Base-by-base conservation (phyloP, 2,888 invertebrate species). In the Drosophila lacicola region DNA sequence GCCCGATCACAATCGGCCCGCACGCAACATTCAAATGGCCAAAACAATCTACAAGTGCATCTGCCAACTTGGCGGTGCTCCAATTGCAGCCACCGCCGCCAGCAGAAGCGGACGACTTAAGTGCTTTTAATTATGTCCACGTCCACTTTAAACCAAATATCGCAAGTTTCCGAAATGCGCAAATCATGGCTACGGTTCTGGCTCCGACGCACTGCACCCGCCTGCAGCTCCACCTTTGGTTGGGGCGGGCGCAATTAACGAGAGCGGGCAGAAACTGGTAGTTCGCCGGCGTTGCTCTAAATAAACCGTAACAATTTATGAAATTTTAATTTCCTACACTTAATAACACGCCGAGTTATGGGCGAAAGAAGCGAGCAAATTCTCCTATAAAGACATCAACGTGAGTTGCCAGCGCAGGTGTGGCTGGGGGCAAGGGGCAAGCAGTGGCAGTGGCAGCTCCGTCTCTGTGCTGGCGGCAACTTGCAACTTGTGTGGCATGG, bases 71-170 rank as follows among this genome's bases (percentile, higher is more conserved):
- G 78, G 78, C 78, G 70, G 29, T 17, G 70, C 46, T 78, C 78
- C 78, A 78, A 78, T 67, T 67, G 61, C 51, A 37, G 13, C 17
- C 57, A 29, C 8, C 39, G 50, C 3, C 44, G 10, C 29, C 42
- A 50, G 34, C 46, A 37, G 6, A 29, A 49, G 57, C 78, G 47
- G 70, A 46, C 60, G 76, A 69, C 80, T 83, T 83, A 88, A 83
- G 83, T 83, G 88, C 88, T 86, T 82, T 88, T 88, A 83, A 83
- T 88, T 88, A 85, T 88, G 83, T 88, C 78, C 88, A 88, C 88
- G 88, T 88, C 74, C 83, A 83, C 86, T 83, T 83, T 79, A 88
- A 80, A 63, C 78, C 73, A 78, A 85, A 83, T 85, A 80, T 82
- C 53, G 80, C 67, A 85, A 80, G 82, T 85, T 80, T 82, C 78